A percentile compares a stretch with the other conserved stretches of the same genome.
phyloP scores from a whole-genome alignment of 1,140 invertebrate species.

The Heterodera schachtii region DNA sequence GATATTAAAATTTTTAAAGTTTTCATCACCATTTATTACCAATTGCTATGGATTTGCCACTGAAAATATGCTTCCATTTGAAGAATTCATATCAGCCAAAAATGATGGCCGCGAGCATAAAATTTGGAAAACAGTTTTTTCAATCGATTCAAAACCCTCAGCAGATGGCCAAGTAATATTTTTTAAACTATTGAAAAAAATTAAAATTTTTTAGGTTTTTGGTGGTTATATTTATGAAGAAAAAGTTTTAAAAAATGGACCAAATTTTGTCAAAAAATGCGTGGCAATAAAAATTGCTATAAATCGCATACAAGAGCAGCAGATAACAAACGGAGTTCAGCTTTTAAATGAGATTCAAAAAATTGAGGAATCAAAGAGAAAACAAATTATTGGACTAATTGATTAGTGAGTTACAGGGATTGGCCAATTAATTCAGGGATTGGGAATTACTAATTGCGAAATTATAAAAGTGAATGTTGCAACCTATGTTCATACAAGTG shows the following conservation, averaged over 20 bases:
- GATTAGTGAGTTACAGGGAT: not conserved
- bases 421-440: not conserved
- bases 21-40: not conserved
- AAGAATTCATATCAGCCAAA: not conserved
- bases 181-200: not conserved
- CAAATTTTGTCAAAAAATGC: not conserved
- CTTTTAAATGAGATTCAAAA: not conserved
- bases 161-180: not conserved
- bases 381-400: not conserved
- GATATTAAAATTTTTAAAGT: not conserved
- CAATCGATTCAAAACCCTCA: not conserved
- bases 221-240: not conserved
- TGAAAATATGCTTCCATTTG: not conserved
- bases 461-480: too few species aligned
- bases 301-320: not conserved
- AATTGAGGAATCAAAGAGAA: not conserved
- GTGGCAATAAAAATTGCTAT: not conserved
- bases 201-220: not conserved
- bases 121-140: not conserved
- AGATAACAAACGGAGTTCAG: not conserved
- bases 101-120: not conserved
- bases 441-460: too few species aligned
- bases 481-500: too few species aligned
- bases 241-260: not conserved
- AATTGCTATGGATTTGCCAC: not conserved